Percentiles rank a stretch among this genome's conserved stretches.
These are phyloP conservation scores for Anagyrus pseudococci DNA, from an alignment of 2,888 invertebrate genomes.

Conservation along the genomic window DNA sequence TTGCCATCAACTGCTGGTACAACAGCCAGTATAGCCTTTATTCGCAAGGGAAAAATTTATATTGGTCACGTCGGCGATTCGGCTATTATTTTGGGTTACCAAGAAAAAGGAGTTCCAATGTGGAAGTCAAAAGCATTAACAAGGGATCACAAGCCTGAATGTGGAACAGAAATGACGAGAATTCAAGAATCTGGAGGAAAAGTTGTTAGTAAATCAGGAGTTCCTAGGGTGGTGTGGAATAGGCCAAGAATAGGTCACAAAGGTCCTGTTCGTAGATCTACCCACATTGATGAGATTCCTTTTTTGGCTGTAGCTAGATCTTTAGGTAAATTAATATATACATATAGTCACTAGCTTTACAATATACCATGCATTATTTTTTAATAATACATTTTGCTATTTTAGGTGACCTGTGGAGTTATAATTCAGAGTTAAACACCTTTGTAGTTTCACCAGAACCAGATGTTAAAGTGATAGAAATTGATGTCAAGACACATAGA, in stretches of 20 bases:
- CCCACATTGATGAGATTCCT: slow-evolving; percentile 91
- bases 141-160: slow-evolving; percentile 95
- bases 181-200: slow-evolving; percentile 85
- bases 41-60: slow-evolving; percentile 91
- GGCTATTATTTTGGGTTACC: slow-evolving; percentile 87
- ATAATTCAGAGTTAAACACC: slow-evolving; percentile 86
- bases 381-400: neutral
- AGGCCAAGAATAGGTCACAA: slow-evolving; percentile 83
- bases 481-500: slow-evolving; percentile 70
- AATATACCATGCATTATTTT: no score
- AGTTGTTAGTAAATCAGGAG: slow-evolving; percentile 81
- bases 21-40: slow-evolving; percentile 95
- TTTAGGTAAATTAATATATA: slow-evolving; percentile 66
- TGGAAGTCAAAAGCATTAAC: slow-evolving; percentile 87
- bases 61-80: slow-evolving; percentile 99
- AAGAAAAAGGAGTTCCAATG: slow-evolving; percentile 72
- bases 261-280: slow-evolving; percentile 89
- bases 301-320: slow-evolving; percentile 96
- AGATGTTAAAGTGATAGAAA: slow-evolving; percentile 85
- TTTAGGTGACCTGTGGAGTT: slow-evolving; percentile 94
- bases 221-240: slow-evolving; percentile 97
- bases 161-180: slow-evolving; percentile 79
- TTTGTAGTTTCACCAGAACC: slow-evolving; percentile 99
- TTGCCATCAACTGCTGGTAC: slow-evolving; percentile 97
- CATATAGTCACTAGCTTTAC: neutral